Base-by-base conservation (phyloP, 2,888 invertebrate species). In the Tetranychus truncatus region DNA sequence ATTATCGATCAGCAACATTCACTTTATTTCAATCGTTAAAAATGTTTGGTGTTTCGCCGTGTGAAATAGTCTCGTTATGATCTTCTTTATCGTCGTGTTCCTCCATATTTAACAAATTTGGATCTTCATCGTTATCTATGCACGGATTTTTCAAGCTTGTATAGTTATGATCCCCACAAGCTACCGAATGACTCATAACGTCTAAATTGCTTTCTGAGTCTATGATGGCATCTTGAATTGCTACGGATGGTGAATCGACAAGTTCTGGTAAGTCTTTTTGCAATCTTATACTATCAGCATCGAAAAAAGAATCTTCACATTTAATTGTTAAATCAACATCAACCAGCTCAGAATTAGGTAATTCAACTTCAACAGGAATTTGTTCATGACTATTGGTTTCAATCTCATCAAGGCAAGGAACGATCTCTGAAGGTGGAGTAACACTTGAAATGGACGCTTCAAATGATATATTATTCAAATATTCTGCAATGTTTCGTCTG, bases 91-190 rank as follows among this genome's bases (percentile, higher is more conserved):
- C 9, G 15, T 55, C 55, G 1, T 3, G 11, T 55, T 55, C 55
- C 7, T 55, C 55, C 55, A 55, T 55, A 1, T 55, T 9, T 15
- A 55, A 55, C 15, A 55, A 15, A 21, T 69, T 20, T 24, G 20
- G 11, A 11, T 69, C 69, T 69, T 69, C 34, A 11, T 24, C 69
- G 11, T 24, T 24, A 11, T 7, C 20, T 69, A 69, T 69, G 8
- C 34, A 20, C 11, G 69, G 69, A 21, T 21, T 72, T 45, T n/a
- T 72, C 20, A 72, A 24, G 34, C 72, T 72, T n/a, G 72, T 75
- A 69, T 75, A 75, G 55, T 75, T 75, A 24, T 75, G 75, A 67
- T 75, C 75, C 11, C 73, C 73, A 20, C 45, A 73, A 69, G 75
- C 75, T 18, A 75, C 75, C 5, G 75, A 75, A 67, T 75, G 73